Conservation (phyloP, 2,797 vertebrate species). For the Pseudochaenichthys georgianus region DNA sequence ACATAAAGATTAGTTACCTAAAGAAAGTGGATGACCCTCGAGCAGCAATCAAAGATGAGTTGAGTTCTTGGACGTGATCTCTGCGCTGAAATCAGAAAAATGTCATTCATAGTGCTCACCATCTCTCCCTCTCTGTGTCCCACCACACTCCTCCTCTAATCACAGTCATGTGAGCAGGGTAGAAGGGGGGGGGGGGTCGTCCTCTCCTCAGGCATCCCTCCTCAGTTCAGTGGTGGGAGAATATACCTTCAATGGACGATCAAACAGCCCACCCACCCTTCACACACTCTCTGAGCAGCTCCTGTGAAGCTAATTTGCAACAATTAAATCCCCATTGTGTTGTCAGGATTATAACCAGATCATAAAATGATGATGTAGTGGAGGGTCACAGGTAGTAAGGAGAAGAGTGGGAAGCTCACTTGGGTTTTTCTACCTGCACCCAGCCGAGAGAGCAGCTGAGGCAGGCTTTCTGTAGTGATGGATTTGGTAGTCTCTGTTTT, state of each 20-base stretch:
- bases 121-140: constrained; percentile 49
- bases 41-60: constrained; percentile 16
- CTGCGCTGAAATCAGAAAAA: constrained; percentile 33
- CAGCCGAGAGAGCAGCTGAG: neutral
- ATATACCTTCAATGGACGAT: constrained; percentile 35
- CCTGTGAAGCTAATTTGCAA: constrained; percentile 50
- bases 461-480: neutral
- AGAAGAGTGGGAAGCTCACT: neutral
- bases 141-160: constrained; percentile 70
- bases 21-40: constrained; percentile 24
- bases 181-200: constrained; percentile 35
- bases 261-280: constrained; percentile 53
- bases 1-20: constrained; percentile 66
- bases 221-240: constrained; percentile 46
- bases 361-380: constrained; percentile 5
- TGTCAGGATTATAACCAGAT: constrained; percentile 54
- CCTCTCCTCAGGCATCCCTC: constrained; percentile 49
- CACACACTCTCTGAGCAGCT: constrained; percentile 16
- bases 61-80: constrained; percentile 32
- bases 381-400: neutral
- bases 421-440: neutral
- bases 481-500: neutral
- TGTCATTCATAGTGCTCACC: constrained; percentile 44
- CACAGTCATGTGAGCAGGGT: constrained; percentile 82
- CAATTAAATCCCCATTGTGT: constrained; percentile 56